Evolutionary conservation across 1,140 invertebrate species (phyloP), one percentile per base, ranked within the genome.

Genomic region (Drosophila micromelanica): DNA sequence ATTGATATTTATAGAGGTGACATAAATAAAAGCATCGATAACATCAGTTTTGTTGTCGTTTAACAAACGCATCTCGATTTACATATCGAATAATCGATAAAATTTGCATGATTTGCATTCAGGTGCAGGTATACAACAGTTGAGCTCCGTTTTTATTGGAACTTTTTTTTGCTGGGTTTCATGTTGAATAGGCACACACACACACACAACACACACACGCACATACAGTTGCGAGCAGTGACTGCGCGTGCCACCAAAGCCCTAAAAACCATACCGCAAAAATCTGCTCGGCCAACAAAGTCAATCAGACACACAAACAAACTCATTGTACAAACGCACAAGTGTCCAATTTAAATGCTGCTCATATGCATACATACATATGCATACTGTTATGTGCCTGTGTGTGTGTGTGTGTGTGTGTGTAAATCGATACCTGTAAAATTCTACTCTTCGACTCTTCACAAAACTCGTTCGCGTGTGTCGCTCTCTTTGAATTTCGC

Each of bases 281-380:
- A 86, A 87, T 73, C 65, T 76, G 81, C 76, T 69, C 45, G 62
- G 56, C 30, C 69, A 72, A 78, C 82, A 87, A 60, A 79, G 56
- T 80, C 48, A 69, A 67, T 73, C 63, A 71, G 59, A 57, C 45
- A 65, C 17, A 35, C 45, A 63, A 48, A 56, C 61, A 67, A 20
- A 17, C 30, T 42, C 8, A 64, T 9, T 49, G 54, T 17, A 40
- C 68, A 52, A 37, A 38, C 55, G 37, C 40, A 37, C 60, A 63
- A 72, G 78, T 81, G 71, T 81, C 70, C 81, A 72, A 87, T 85
- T 74, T 80, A 54, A 85, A 52, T 80, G 55, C 48, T 32, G 32
- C 63, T 55, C 63, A 63, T 69, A 65, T 54, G 46, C 61, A 63
- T 42, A 45, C 55, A 64, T 32, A 1, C 45, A 54, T 56, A 38